phyloP scores from a whole-genome alignment of 2,113 vertebrate genomes.

The Struthidea cinerea region DNA sequence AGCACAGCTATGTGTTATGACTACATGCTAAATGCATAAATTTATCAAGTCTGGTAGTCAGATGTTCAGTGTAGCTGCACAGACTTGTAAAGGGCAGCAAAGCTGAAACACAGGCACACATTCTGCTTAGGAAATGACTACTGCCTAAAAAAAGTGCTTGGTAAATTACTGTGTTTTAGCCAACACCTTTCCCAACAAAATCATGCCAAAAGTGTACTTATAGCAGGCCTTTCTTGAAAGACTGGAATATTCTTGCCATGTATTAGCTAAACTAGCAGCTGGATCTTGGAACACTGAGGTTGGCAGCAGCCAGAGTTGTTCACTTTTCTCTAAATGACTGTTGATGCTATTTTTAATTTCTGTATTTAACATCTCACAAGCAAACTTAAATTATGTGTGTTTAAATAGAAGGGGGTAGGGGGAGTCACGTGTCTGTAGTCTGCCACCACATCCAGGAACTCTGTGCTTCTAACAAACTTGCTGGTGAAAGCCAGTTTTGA shows the following conservation, averaged over 20 bases:
- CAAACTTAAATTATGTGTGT: not conserved
- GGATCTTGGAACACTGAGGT: not conserved
- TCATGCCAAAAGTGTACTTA: not conserved
- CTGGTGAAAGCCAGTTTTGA: constrained; percentile 18
- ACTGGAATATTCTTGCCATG: not conserved
- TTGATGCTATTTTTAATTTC: not conserved
- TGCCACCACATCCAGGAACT: not conserved
- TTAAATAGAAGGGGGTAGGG: not conserved
- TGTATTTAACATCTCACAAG: not conserved
- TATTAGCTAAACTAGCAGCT: not conserved
- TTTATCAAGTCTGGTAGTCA: not conserved
- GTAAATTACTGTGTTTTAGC: not conserved
- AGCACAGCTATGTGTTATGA: not conserved
- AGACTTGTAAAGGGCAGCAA: not conserved
- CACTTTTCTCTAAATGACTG: not conserved
- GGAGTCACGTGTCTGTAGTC: not conserved
- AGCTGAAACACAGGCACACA: not conserved
- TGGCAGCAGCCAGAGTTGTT: not conserved
- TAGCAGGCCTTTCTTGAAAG: not conserved
- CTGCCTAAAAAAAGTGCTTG: not conserved
- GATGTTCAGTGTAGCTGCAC: not conserved
- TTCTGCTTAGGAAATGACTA: not conserved
- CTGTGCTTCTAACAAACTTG: not conserved
- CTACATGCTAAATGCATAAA: not conserved
- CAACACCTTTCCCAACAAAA: not conserved